A percentile compares a stretch with the other conserved stretches of the same genome.
phyloP scores from a whole-genome alignment of 1,140 invertebrate genomes.

The Drosophila albomicans region DNA sequence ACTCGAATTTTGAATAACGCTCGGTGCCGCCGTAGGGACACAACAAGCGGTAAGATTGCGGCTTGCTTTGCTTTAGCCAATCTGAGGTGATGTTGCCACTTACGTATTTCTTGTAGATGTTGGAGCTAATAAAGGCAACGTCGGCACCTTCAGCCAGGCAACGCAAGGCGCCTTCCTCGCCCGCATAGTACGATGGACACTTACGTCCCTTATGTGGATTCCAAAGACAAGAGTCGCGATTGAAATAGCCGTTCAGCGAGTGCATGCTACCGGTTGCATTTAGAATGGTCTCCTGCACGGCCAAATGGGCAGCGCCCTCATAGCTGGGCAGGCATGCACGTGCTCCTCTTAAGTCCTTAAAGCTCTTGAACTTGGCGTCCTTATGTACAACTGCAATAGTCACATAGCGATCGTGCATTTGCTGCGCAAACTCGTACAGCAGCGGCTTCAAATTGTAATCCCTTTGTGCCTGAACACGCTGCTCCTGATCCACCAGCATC shows the following conservation, averaged over 20 bases:
- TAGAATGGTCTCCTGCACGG: constrained; percentile 87
- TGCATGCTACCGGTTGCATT: constrained; percentile 84
- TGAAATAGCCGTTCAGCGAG: constrained; percentile 86
- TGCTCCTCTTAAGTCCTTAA: constrained; percentile 88
- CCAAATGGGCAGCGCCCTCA: constrained; percentile 88
- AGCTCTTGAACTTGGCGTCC: constrained; percentile 86
- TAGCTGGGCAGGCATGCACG: constrained; percentile 90
- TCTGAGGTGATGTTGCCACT: constrained; percentile 84
- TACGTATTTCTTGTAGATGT: constrained; percentile 88
- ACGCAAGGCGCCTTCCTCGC: constrained; percentile 89
- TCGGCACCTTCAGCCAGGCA: constrained; percentile 93
- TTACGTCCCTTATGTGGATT: constrained; percentile 75
- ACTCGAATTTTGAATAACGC: constrained; percentile 80
- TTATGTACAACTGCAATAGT: constrained; percentile 90
- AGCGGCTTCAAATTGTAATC: constrained; percentile 88
- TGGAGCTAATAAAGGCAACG: constrained; percentile 93
- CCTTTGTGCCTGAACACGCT: constrained; percentile 86
- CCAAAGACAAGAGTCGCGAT: constrained; percentile 88
- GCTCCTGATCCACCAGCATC: constrained; percentile 87
- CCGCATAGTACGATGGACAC: constrained; percentile 84
- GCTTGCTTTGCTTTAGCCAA: constrained; percentile 53
- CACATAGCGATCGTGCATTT: constrained; percentile 87
- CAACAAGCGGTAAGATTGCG: constrained; percentile 80
- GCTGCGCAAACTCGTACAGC: constrained; percentile 88
- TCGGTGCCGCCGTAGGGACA: constrained; percentile 86